These are phyloP conservation scores for Chunga burmeisteri DNA, from an alignment of 2,113 vertebrate species.

Conservation along the genomic window DNA sequence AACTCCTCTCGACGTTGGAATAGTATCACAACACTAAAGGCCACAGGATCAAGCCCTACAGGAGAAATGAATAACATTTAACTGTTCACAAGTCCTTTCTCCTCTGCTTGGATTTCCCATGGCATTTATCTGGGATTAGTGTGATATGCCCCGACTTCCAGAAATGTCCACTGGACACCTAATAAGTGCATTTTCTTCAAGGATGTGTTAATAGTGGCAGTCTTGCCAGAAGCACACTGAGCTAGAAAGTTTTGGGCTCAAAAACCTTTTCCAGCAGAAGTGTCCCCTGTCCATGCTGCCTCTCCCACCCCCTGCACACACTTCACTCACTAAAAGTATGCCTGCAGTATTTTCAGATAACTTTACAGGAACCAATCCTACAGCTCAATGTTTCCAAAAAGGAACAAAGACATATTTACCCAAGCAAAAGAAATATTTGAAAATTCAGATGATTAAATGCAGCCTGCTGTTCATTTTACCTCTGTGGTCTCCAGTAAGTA, in stretches of 20 bases:
- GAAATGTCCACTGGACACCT: neutral
- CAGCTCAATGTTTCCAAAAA: neutral
- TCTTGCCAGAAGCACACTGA: neutral
- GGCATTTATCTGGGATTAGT: neutral
- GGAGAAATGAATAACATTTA: neutral
- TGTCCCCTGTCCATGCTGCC: accelerated
- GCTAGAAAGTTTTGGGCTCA: neutral
- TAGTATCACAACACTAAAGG: neutral
- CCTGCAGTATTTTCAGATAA: neutral
- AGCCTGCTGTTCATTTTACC: constrained; percentile 40
- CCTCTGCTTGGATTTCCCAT: neutral
- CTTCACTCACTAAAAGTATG: neutral
- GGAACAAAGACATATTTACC: constrained; percentile 1
- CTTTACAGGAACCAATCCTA: neutral
- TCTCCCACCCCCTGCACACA: neutral
- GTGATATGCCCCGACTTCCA: neutral
- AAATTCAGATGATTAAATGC: constrained; percentile 30
- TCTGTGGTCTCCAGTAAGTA: neutral
- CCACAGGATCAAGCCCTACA: neutral
- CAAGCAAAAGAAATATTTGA: constrained; percentile 42
- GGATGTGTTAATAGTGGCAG: neutral
- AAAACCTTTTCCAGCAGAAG: neutral
- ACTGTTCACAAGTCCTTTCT: neutral
- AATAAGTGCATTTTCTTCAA: neutral
- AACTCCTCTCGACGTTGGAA: neutral